Evolutionary conservation across 2,888 invertebrate species (phyloP), one percentile per base, ranked within the genome.

Genomic region (Hypsopygia costalis): DNA sequence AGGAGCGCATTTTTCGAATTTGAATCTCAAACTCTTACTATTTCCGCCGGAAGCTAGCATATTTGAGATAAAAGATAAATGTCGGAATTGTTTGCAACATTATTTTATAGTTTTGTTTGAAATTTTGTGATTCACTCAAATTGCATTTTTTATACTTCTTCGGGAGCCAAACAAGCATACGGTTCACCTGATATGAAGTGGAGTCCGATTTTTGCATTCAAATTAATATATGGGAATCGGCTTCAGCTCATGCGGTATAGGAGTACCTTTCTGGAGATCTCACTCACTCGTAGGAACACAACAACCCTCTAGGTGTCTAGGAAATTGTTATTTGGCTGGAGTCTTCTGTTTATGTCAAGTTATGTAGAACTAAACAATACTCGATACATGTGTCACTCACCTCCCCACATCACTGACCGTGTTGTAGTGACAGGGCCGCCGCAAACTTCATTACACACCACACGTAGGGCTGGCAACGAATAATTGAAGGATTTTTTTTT

Each of bases 1-100:
- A 83, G 72, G 65, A 83, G 76, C 82, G 80, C 86, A 87, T 88
- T 87, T 87, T 87, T 85, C 83, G 83, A 86, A 88, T 88, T 87
- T 87, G 86, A 86, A 88, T 87, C 80, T 71, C 82, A 80, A 86
- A 85, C 81, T 80, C 74, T 66, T 73, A 70, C 80, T 78, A 74
- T 76, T 76, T 86, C 85, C 86, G 76, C 41, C 72, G 85, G 85
- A 82, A 85, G 74, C 75, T 80, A 55, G 25, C 3, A 25, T 25
- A 25, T 25, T 25, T 25, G 25, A 25, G 25, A 25, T 25, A 25
- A 25, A 25, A 25, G 25, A 25, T 25, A n/a, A 25, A 25, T 25
- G 25, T 25, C 25, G 25, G 25, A n/a, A 25, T 25, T 25, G 25
- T 25, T 25, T 25, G 25, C 25, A 25, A 25, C 3, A 25, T 25